Evolutionary conservation across 92 coral and sea anemone species (phyloP).

Genomic region (Actinernus sp.): DNA sequence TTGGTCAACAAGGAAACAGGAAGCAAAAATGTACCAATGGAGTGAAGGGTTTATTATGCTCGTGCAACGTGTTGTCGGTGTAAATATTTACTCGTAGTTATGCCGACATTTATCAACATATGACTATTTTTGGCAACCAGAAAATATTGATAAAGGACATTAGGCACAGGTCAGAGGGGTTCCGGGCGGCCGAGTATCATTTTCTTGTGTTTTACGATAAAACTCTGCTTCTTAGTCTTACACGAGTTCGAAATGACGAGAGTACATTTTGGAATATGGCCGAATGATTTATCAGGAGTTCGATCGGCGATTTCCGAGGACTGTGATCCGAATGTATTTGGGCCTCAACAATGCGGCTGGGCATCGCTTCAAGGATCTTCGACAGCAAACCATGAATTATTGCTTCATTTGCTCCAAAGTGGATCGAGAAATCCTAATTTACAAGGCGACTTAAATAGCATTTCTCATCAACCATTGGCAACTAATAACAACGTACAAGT

Average conservation of each 20-base stretch:
- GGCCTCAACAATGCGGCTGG: slow-evolving; percentile 68
- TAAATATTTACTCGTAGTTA: slow-evolving; percentile 86
- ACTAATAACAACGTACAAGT: slow-evolving; percentile 68
- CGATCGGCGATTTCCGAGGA: slow-evolving; percentile 59
- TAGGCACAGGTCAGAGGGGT: too few species aligned
- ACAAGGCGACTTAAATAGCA: slow-evolving; percentile 48
- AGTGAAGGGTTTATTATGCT: not conserved
- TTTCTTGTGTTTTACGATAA: too few species aligned
- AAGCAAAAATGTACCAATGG: slow-evolving; percentile 38
- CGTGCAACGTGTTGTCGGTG: too few species aligned
- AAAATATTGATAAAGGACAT: too few species aligned
- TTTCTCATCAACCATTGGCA: slow-evolving; percentile 71
- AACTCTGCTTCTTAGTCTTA: too few species aligned
- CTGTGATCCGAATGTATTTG: slow-evolving; percentile 62
- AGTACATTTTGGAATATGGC: slow-evolving; percentile 62
- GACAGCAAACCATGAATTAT: slow-evolving; percentile 39
- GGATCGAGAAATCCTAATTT: slow-evolving; percentile 66
- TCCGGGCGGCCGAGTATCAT: too few species aligned
- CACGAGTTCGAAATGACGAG: too few species aligned
- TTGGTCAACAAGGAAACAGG: not conserved
- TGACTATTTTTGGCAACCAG: not conserved
- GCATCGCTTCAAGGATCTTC: slow-evolving; percentile 80
- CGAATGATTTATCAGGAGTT: slow-evolving; percentile 43
- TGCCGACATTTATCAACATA: slow-evolving; percentile 37
- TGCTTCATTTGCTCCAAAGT: slow-evolving; percentile 50